phyloP scores from a whole-genome alignment of 2,113 vertebrate genomes.

The Lagenorhynchus albirostris region DNA sequence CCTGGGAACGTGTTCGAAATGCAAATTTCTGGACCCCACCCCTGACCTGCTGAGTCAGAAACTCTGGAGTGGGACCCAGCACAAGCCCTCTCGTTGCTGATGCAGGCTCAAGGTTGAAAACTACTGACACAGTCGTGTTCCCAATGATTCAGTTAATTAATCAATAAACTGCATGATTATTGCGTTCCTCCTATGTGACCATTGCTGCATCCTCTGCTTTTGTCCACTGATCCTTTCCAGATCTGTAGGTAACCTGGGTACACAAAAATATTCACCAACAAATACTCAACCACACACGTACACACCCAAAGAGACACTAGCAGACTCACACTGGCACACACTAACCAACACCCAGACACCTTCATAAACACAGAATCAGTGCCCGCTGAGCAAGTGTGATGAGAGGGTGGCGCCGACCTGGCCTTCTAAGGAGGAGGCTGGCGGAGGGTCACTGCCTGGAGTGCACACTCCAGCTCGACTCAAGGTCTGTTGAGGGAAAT shows the following conservation, averaged over 20 bases:
- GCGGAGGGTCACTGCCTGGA: background rate
- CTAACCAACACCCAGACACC: background rate
- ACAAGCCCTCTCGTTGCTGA: background rate
- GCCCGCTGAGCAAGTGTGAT: accelerated
- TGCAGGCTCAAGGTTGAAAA: background rate
- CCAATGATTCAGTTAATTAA: background rate
- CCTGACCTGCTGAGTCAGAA: background rate
- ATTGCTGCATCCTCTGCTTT: background rate
- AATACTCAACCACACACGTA: background rate
- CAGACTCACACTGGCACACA: background rate
- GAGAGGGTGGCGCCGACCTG: background rate
- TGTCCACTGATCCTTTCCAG: background rate
- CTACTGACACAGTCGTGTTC: background rate
- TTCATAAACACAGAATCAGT: background rate
- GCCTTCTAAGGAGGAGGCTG: background rate
- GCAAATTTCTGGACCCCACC: background rate
- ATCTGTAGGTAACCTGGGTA: background rate
- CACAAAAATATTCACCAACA: too few relatives aligned
- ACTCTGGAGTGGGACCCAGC: background rate
- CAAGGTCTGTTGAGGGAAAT: background rate
- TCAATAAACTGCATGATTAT: background rate
- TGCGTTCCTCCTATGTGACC: background rate
- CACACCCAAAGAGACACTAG: background rate
- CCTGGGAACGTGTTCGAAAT: background rate
- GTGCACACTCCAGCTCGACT: background rate